Base-by-base conservation (phyloP, 2,888 invertebrate genomes). In the Amblyteles armatorius region DNA sequence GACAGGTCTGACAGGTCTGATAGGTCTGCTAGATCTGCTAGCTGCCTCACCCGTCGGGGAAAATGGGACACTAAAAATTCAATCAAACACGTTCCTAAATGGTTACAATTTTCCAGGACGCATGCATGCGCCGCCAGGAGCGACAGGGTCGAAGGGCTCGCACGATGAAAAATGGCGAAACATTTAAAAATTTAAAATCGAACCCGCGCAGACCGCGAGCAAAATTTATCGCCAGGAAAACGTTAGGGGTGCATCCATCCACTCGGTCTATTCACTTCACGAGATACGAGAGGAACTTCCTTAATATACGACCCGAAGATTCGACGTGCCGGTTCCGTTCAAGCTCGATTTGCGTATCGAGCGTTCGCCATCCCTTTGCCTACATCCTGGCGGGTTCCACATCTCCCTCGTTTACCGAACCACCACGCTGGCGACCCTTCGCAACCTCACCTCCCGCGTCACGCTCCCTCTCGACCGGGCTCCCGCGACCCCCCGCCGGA, bases 291-390 rank as follows among this genome's bases (percentile, higher is more conserved):
- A 29, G 60, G 48, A 48, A 74, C 60, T 74, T 74, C 73, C 73
- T 73, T 84, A 77, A 84, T 84, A 76, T 74, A 76, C 76, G 55
- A 73, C 65, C 36, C 65, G 67, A 72, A 71, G 72, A 82, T 82
- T 73, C 60, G 73, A 79, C 83, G 48, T 68, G 72, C 52, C 73
- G 65, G 52, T 74, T 77, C 63, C 73, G 52, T 69, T 69, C 40
- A 78, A 76, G 63, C 81, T 84, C 83, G 77, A 84, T 84, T 81
- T 78, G 84, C 81, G 60, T 79, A 85, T 82, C 63, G 78, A 84
- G 55, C 72, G 57, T 73, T 22, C 40, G 6, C 52, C 52, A 52
- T 52, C 52, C 29, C 57, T 11, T 60, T 33, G 29, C 16, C 26
- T 2, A 7, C 7, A 26, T 29, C 57, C 26, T 33, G 16, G 1